Percentiles rank a stretch among this genome's conserved stretches.
Evolutionary conservation across 2,113 vertebrate species (phyloP).

Genomic region (Condylura cristata): DNA sequence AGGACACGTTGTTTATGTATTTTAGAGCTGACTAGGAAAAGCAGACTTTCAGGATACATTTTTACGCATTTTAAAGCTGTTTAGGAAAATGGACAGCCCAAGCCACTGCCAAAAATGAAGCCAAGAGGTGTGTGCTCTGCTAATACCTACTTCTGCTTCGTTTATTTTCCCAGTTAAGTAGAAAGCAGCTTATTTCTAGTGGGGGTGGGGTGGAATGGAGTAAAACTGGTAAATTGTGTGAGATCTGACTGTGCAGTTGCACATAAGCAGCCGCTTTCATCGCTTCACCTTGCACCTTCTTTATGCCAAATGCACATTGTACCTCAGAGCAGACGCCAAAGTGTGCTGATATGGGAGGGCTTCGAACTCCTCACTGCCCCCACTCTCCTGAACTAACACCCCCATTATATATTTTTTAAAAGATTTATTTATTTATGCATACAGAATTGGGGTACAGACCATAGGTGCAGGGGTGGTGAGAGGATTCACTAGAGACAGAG

Average conservation of each 20-base stretch:
- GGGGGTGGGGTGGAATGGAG: no score
- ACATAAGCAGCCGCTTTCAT: neutral
- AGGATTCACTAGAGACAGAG: no score
- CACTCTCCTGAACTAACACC: neutral
- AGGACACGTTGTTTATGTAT: neutral
- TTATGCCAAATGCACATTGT: neutral
- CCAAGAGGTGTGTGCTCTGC: neutral
- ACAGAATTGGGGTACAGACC: no score
- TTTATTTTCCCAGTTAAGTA: constrained; percentile 11
- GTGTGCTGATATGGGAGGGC: neutral
- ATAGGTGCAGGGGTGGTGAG: no score
- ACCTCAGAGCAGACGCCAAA: neutral
- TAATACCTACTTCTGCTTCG: neutral
- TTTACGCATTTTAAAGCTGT: constrained; percentile 21
- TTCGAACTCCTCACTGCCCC: neutral
- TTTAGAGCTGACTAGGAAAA: constrained; percentile 55
- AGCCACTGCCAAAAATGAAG: neutral
- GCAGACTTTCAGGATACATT: neutral
- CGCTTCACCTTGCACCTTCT: neutral
- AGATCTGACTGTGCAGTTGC: neutral
- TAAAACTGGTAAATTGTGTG: neutral
- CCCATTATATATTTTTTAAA: no score
- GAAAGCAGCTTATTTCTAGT: neutral
- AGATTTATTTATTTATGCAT: no score
- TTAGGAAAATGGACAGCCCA: neutral